A percentile compares a stretch with the other conserved stretches of the same genome.
These are phyloP conservation scores for Drosophila busckii DNA, from an alignment of 1,140 invertebrate genomes.

Conservation along the genomic window DNA sequence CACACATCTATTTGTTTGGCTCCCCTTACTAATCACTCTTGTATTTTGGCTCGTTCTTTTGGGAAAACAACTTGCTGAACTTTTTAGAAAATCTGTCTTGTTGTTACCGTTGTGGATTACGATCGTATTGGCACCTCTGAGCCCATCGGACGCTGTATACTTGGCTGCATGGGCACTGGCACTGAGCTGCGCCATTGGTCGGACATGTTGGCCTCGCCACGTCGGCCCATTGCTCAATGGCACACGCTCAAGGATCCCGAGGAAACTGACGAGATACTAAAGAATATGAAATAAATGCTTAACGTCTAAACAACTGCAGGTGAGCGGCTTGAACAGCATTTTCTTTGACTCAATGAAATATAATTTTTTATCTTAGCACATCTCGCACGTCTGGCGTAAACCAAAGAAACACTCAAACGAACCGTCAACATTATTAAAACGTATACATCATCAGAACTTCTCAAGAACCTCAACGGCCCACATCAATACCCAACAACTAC, in stretches of 20 bases:
- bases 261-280: constrained; percentile 85
- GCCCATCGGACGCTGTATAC: constrained; percentile 97
- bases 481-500: too few species aligned
- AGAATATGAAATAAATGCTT: constrained; percentile 77
- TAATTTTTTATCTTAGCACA: constrained; percentile 10
- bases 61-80: constrained; percentile 4
- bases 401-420: constrained; percentile 62
- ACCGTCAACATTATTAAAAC: constrained; percentile 65
- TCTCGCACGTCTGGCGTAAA: constrained; percentile 24
- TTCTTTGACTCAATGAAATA: too few species aligned
- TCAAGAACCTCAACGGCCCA: constrained; percentile 36
- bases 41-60: constrained; percentile 23
- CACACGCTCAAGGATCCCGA: constrained; percentile 98
- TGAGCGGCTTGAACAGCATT: not conserved
- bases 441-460: constrained; percentile 58
- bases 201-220: constrained; percentile 98
- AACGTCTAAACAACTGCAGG: constrained; percentile 51
- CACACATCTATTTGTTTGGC: too few species aligned
- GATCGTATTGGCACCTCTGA: constrained; percentile 99
- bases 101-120: constrained; percentile 99
- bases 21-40: constrained; percentile 19
- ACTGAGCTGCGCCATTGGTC: constrained; percentile 99
- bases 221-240: constrained; percentile 99
- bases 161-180: constrained; percentile 98
- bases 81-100: constrained; percentile 97